Conservation (phyloP, 2,888 invertebrate genomes). For the Notodromas monacha region DNA sequence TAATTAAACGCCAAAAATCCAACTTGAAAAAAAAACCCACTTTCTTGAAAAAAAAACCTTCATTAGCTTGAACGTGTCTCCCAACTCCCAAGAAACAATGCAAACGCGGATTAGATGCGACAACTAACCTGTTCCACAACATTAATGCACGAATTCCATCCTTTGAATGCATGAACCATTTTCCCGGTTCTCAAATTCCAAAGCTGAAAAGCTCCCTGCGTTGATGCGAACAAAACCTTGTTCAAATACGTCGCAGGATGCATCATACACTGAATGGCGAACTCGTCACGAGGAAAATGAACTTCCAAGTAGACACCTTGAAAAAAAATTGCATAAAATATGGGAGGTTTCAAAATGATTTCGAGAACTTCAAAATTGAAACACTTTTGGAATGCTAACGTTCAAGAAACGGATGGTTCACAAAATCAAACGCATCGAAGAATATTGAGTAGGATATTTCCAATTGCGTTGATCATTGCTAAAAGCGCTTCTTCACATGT, state of each 20-base stretch:
- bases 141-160: constrained; percentile 33
- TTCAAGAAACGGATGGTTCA: constrained; percentile 7
- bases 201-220: constrained; percentile 26
- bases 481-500: no score
- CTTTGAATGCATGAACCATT: constrained; percentile 37
- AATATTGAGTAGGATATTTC: no score
- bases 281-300: constrained; percentile 23
- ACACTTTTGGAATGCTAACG: not conserved
- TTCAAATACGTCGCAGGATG: constrained; percentile 86
- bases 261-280: constrained; percentile 41
- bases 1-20: no score
- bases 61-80: no score
- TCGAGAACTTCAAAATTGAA: not conserved
- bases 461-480: no score
- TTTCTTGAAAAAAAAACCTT: no score
- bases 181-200: constrained; percentile 57
- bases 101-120: no score
- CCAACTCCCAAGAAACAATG: no score
- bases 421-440: constrained; percentile 2
- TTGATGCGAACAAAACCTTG: constrained; percentile 57
- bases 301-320: constrained; percentile 15
- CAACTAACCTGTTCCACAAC: constrained; percentile 31
- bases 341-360: not conserved
- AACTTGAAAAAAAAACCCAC: no score
- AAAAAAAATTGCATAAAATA: not conserved